phyloP scores from a whole-genome alignment of 2,113 vertebrate species.

The Genyomyrus donnyi region DNA sequence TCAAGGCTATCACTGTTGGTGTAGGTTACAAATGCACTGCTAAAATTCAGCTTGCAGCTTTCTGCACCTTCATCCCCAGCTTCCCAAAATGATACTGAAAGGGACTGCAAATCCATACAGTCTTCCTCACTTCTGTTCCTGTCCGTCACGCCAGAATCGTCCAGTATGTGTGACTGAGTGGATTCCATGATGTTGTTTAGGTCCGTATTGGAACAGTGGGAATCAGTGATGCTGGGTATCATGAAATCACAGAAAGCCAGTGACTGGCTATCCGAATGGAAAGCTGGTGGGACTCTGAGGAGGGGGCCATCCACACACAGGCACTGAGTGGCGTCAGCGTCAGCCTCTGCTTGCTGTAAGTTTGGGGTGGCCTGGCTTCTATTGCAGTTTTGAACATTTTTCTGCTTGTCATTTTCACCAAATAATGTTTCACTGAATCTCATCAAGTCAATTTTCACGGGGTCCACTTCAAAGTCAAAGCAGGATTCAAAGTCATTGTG shows the following conservation, averaged over 20 bases:
- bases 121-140: conserved; percentile 20
- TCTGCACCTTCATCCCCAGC: conserved; percentile 24
- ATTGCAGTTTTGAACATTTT: conserved; percentile 13
- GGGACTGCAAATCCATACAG: conserved; percentile 33
- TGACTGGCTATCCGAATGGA: conserved; percentile 34
- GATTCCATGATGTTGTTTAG: conserved; percentile 33
- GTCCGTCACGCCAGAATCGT: conserved; percentile 39
- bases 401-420: conserved; percentile 28
- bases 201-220: conserved; percentile 19
- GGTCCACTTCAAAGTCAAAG: conserved; percentile 19
- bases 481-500: background rate
- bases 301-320: background rate
- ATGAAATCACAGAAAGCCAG: conserved; percentile 52
- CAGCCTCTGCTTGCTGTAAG: background rate
- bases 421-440: conserved; percentile 9
- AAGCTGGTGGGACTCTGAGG: conserved; percentile 25
- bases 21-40: conserved; percentile 20
- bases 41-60: conserved; percentile 13
- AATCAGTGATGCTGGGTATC: conserved; percentile 39
- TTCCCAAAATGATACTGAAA: conserved; percentile 36
- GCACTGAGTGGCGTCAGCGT: background rate
- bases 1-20: conserved; percentile 16
- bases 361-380: conserved; percentile 22
- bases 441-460: conserved; percentile 10
- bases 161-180: conserved; percentile 42